Evolutionary conservation across 2,888 invertebrate genomes (phyloP).

Genomic region (Philereme transversata): DNA sequence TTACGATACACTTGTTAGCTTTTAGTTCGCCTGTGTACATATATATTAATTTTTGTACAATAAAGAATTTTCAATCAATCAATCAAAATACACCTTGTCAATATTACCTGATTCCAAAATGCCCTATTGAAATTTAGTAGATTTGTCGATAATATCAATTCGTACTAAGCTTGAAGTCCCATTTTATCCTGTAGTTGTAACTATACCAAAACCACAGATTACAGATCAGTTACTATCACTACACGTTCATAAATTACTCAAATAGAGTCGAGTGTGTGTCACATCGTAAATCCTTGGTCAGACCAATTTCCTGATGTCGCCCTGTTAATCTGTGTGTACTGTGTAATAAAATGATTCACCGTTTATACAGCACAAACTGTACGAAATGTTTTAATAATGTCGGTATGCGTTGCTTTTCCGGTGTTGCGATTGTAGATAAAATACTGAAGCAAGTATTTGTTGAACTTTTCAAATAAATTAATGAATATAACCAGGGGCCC

Average conservation of each 20-base stretch:
- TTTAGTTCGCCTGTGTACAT: too few relatives aligned
- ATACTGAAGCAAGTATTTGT: not conserved
- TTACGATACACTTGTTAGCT: too few relatives aligned
- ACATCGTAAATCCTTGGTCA: conserved; percentile 40
- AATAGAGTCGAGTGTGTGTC: conserved; percentile 31
- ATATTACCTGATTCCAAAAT: too few relatives aligned
- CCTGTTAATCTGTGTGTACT: conserved; percentile 34
- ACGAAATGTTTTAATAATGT: conserved; percentile 38
- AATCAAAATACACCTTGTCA: too few relatives aligned
- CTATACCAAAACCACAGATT: not conserved
- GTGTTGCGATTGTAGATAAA: conserved; percentile 13
- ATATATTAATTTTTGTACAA: too few relatives aligned
- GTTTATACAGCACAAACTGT: conserved; percentile 29
- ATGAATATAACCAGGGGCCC: too few relatives aligned
- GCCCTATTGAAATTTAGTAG: too few relatives aligned
- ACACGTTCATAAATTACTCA: conserved; percentile 36
- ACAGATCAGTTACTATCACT: conserved; percentile 18
- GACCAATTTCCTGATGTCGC: conserved; percentile 41
- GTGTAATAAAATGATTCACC: conserved; percentile 39
- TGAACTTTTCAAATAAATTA: too few relatives aligned
- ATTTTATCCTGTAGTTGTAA: too few relatives aligned
- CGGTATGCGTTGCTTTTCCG: conserved; percentile 40
- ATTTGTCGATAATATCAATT: too few relatives aligned
- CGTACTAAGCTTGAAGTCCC: too few relatives aligned
- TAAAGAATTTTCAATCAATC: too few relatives aligned